Conservation (phyloP, 2,113 vertebrate species). For the Gymnorhina tibicen region DNA sequence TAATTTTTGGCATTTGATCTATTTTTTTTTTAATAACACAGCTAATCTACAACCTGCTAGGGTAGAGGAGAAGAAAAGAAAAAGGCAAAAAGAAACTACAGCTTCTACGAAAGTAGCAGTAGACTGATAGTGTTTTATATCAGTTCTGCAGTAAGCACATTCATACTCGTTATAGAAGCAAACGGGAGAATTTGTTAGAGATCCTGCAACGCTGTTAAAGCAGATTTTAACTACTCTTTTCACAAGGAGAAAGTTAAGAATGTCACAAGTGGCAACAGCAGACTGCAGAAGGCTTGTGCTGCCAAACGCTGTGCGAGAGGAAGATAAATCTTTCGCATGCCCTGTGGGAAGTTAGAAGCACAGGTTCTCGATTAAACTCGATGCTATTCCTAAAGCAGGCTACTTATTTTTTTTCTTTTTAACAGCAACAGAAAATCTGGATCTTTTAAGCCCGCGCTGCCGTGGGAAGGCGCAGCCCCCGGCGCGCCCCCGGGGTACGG, state of each 20-base stretch:
- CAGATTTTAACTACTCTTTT: background rate
- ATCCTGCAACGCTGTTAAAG: background rate
- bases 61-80: background rate
- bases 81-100: background rate
- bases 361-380: background rate
- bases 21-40: background rate
- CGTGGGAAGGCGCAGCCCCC: background rate
- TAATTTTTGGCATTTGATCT: background rate
- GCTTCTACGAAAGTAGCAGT: background rate
- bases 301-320: background rate
- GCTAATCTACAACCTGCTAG: background rate
- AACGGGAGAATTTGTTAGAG: background rate
- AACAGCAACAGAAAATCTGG: background rate
- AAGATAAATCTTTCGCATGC: background rate
- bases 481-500: background rate
- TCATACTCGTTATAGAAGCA: background rate
- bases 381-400: background rate
- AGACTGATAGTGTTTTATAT: fast-evolving
- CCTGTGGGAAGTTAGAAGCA: background rate
- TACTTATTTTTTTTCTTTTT: background rate
- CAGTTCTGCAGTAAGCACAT: background rate
- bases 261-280: background rate
- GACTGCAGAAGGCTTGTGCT: background rate
- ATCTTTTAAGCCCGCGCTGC: background rate
- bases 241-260: background rate